Evolutionary conservation across 2,888 invertebrate species (phyloP).

Genomic region (Drosophila quasianomalipes): DNA sequence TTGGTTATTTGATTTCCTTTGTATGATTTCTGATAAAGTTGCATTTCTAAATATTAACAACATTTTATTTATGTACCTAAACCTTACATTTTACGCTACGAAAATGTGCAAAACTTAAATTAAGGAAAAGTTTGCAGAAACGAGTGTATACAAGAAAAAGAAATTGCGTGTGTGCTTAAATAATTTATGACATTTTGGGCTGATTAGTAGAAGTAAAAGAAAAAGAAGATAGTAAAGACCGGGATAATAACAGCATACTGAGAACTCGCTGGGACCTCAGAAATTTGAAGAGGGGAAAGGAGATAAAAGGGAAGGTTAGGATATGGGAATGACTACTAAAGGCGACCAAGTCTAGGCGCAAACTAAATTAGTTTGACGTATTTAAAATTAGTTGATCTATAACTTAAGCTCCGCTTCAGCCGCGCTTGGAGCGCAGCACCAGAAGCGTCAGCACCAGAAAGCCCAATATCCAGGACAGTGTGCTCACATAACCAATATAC

Average conservation of each 20-base stretch:
- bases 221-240: constrained; percentile 12
- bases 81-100: constrained; percentile 74
- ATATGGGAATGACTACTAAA: constrained; percentile 59
- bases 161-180: constrained; percentile 70
- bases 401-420: constrained; percentile 86
- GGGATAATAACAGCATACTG: constrained; percentile 24
- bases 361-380: constrained; percentile 46
- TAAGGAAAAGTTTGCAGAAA: constrained; percentile 42
- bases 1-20: constrained; percentile 32
- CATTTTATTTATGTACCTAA: constrained; percentile 75
- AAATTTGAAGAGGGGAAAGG: constrained; percentile 39
- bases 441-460: constrained; percentile 93
- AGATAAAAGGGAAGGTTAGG: not conserved
- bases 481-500: constrained; percentile 94
- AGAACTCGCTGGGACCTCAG: constrained; percentile 37
- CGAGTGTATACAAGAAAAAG: constrained; percentile 17
- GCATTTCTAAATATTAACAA: constrained; percentile 68
- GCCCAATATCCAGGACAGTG: constrained; percentile 93
- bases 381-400: constrained; percentile 54
- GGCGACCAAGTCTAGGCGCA: constrained; percentile 53
- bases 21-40: constrained; percentile 50
- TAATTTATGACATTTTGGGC: constrained; percentile 75
- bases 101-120: constrained; percentile 62
- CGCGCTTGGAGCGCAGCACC: constrained; percentile 92
- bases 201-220: constrained; percentile 13